A percentile compares a stretch with the other conserved stretches of the same genome.
Evolutionary conservation across 2,113 vertebrate species (phyloP).

Genomic region (Dicerorhinus sumatrensis): DNA sequence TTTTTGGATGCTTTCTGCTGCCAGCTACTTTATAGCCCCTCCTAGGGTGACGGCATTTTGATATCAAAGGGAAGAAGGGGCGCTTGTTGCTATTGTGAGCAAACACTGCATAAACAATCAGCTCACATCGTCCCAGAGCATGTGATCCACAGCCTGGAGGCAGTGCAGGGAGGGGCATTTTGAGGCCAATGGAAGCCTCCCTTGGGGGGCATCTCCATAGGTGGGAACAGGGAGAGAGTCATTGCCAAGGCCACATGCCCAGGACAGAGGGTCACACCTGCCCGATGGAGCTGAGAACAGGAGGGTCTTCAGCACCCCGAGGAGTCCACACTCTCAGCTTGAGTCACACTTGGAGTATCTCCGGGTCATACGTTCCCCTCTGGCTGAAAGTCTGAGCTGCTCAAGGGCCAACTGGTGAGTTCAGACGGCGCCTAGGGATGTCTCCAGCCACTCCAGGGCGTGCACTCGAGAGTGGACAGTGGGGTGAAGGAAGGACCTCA

Average conservation of each 20-base stretch:
- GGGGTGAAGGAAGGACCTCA: background rate
- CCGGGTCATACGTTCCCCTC: slow-evolving; percentile 12
- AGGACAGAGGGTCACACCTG: background rate
- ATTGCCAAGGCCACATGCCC: background rate
- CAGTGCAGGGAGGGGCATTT: background rate
- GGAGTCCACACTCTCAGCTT: background rate
- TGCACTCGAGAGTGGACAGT: background rate
- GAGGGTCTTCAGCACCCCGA: background rate
- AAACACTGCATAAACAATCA: slow-evolving; percentile 75
- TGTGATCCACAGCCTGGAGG: slow-evolving; percentile 32
- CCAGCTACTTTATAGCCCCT: slow-evolving; percentile 33
- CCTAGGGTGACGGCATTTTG: slow-evolving; percentile 42
- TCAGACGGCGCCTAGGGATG: background rate
- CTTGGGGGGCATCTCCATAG: background rate
- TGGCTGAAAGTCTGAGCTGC: background rate
- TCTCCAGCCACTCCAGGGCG: background rate
- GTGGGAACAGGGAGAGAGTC: background rate
- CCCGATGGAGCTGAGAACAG: background rate
- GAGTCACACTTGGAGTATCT: slow-evolving; percentile 28
- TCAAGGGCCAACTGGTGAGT: slow-evolving; percentile 54
- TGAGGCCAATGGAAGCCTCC: slow-evolving; percentile 24
- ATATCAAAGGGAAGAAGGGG: slow-evolving; percentile 9
- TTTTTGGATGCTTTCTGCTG: background rate
- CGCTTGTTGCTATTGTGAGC: slow-evolving; percentile 76
- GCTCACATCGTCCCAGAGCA: slow-evolving; percentile 23